Conservation (phyloP, 2,888 invertebrate species). For the Sepioteuthis lessoniana region DNA sequence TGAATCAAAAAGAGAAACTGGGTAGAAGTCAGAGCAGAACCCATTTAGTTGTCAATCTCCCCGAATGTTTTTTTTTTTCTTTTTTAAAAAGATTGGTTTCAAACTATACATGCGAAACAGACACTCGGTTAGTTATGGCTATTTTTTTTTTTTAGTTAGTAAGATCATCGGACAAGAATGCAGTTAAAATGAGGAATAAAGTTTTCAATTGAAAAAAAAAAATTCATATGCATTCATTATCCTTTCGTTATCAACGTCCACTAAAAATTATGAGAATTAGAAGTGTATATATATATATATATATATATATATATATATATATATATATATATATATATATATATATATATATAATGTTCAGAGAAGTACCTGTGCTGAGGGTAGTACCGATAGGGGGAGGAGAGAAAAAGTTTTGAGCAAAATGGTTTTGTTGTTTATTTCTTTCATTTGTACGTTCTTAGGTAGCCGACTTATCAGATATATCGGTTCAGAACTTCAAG, state of each 20-base stretch:
- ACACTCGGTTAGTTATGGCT: constrained; percentile 14
- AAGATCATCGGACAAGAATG: neutral
- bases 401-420: neutral
- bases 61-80: neutral
- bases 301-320: no score
- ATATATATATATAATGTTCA: no score
- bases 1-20: neutral
- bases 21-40: no score
- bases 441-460: neutral
- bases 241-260: neutral
- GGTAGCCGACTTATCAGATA: neutral
- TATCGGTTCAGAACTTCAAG: neutral
- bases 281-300: no score
- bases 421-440: neutral
- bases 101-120: constrained; percentile 11
- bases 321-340: no score
- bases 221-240: neutral
- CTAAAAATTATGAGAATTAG: neutral
- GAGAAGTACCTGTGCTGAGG: neutral
- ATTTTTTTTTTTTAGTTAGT: neutral
- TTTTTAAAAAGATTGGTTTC: neutral
- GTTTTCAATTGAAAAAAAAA: neutral
- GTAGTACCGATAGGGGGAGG: neutral
- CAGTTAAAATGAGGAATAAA: neutral
- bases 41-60: neutral